Base-by-base conservation (phyloP, 2,888 invertebrate species). In the Atrina japonica region DNA sequence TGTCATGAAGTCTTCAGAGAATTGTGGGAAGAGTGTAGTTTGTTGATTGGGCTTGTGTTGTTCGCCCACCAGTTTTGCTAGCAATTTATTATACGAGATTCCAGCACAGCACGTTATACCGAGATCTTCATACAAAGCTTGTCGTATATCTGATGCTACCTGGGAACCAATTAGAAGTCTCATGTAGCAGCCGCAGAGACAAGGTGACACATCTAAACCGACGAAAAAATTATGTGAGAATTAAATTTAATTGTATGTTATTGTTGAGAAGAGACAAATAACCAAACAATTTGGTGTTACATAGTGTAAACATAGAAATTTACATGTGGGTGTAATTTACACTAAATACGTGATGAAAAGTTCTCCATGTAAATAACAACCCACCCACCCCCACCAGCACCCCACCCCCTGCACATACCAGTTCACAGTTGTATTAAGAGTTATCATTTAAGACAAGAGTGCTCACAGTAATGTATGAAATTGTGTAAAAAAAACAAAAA, bases 101-200 rank as follows among this genome's bases (percentile, higher is more conserved):
- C 96, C 96, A 41, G 96, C 95, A 92, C 95, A 95, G 81, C 94
- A 94, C 1, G 95, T 96, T 72, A 96, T 92, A 61, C 94, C 93
- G 78, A 96, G 91, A 77, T 95, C 94, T 69, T 93, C 92, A 78
- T 92, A 92, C 79, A 96, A 92, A 81, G 93, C 93, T 75, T 94
- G 92, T 63, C 96, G 93, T 86, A 96, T 95, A 86, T 95, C 94
- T 83, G 93, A 92, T 29, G 96, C 96, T 83, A 96, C 93, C 82
- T 93, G 93, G 76, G 95, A 93, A 79, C 95, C 96, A 80, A 94
- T 91, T 69, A 92, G 93, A 81, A 96, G 91, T 82, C 95, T 92
- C 74, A 92, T 91, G 79, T 93, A 93, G 90, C 96, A 96, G 49
- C 95, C 95, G 90, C 96, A 96, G 18, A 92, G 92, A 89, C 96